A percentile compares a stretch with the other conserved stretches of the same genome.
phyloP scores from a whole-genome alignment of 2,797 vertebrate species.

The Xiphophorus birchmanni region DNA sequence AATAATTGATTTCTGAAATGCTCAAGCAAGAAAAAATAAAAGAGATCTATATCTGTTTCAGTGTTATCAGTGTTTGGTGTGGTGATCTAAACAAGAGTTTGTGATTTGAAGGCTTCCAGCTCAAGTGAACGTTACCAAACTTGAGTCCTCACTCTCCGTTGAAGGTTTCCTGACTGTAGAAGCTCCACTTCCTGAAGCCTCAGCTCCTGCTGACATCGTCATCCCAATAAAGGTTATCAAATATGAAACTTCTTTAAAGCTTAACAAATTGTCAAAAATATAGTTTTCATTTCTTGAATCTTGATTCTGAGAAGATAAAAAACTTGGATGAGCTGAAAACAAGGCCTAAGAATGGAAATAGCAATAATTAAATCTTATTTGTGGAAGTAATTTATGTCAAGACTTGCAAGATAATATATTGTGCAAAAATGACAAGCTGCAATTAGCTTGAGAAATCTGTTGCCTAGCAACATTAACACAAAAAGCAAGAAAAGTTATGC shows the following conservation, averaged over 20 bases:
- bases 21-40: conserved; percentile 30
- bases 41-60: conserved; percentile 4
- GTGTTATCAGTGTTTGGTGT: not conserved
- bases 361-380: not conserved
- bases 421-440: not conserved
- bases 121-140: conserved; percentile 60
- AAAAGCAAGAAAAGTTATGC: not conserved
- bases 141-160: conserved; percentile 69
- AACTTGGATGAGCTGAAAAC: not conserved
- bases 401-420: not conserved
- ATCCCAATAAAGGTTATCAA: conserved; percentile 78
- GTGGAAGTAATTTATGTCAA: not conserved
- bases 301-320: not conserved
- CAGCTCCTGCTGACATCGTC: conserved; percentile 53
- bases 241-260: not conserved
- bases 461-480: not conserved
- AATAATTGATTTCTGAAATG: conserved; percentile 11
- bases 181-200: conserved; percentile 63
- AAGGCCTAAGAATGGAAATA: not conserved
- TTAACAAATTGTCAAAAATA: not conserved
- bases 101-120: conserved; percentile 74
- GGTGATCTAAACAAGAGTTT: not conserved
- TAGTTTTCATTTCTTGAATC: not conserved
- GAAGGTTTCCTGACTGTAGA: conserved; percentile 81
- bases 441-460: not conserved